Base-by-base conservation (phyloP, 2,888 invertebrate species). In the Galerucella pusilla region DNA sequence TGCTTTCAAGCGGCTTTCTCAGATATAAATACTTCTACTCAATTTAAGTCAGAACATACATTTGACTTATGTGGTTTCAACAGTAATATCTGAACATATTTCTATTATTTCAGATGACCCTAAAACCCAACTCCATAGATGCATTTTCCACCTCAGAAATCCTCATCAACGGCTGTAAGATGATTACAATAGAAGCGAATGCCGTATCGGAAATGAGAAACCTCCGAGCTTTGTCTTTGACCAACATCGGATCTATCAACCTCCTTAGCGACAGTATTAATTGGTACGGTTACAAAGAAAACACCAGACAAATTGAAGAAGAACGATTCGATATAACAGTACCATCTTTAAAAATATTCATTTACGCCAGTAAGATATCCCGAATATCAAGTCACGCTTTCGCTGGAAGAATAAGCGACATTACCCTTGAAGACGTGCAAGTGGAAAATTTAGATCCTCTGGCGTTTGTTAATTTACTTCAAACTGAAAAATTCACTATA, bases 321-420 rank as follows among this genome's bases (percentile, higher is more conserved):
- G 80, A 84, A 73, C 76, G 81, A 52, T 83, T 83, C 69, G 86
- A 86, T 60, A 78, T 83, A 2, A 83, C 83, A 71, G 81, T 84
- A 49, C 87, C 84, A 74, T 86, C 81, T 5, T 78, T 89, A 4
- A 86, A 86, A 71, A 86, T 91, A 70, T 83, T 85, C 46, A 87
- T 91, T 59, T 83, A 84, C 61, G 88, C 89, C 83, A 86, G 87
- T 75, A 86, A 83, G 73, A 86, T 90, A 61, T 86, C 87, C 16
- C 82, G 85, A 59, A 85, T 91, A 71, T 88, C 89, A 5, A 88
- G 89, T 72, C 89, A 89, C 80, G 91, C 93, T 49, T 92, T 95
- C 83, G 91, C 91, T 83, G 95, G 95, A 5, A 91, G 92, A 77
- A 90, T 94, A 76, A 92, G 92, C 82, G 91, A 92, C 80, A 91